Percentiles rank a stretch among this genome's conserved stretches.
phyloP scores from a whole-genome alignment of 30 jellyfish, hydroid and myxozoan species.

The Rhopilema esculentum region DNA sequence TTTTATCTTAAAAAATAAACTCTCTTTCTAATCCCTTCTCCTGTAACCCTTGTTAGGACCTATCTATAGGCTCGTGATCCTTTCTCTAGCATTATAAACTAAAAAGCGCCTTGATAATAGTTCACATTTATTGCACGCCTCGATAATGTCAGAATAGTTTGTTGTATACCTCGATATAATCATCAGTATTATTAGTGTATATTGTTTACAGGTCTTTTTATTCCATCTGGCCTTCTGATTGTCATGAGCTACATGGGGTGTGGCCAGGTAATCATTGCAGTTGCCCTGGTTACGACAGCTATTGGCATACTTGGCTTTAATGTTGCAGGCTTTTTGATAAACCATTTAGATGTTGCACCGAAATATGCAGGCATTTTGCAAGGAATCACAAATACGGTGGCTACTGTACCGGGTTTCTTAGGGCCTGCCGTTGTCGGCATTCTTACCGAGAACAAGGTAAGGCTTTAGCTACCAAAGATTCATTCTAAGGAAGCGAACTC shows the following conservation, averaged over 20 bases:
- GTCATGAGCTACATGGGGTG: slow-evolving; percentile 65
- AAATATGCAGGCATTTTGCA: slow-evolving; percentile 67
- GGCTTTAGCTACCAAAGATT: background rate
- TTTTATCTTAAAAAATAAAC: no score
- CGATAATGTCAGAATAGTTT: no score
- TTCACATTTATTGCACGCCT: no score
- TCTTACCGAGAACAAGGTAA: slow-evolving; percentile 74
- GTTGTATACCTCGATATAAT: no score
- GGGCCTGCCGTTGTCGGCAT: slow-evolving; percentile 75
- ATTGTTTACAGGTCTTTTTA: slow-evolving; percentile 37
- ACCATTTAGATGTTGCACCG: slow-evolving; percentile 77
- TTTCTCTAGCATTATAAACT: no score
- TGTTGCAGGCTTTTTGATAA: slow-evolving; percentile 45
- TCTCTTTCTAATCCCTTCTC: no score
- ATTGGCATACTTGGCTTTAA: slow-evolving; percentile 54
- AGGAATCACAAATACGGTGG: slow-evolving; percentile 70
- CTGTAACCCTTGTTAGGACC: no score
- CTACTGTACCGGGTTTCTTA: slow-evolving; percentile 70
- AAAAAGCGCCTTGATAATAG: no score
- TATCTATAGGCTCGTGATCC: no score
- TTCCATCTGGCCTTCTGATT: slow-evolving; percentile 43
- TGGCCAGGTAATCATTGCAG: slow-evolving; percentile 48
- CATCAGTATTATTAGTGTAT: no score
- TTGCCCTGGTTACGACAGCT: slow-evolving; percentile 40
- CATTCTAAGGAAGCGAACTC: no score